Conservation (phyloP, 2,888 invertebrate species). For the Aspidapion aeneum region DNA sequence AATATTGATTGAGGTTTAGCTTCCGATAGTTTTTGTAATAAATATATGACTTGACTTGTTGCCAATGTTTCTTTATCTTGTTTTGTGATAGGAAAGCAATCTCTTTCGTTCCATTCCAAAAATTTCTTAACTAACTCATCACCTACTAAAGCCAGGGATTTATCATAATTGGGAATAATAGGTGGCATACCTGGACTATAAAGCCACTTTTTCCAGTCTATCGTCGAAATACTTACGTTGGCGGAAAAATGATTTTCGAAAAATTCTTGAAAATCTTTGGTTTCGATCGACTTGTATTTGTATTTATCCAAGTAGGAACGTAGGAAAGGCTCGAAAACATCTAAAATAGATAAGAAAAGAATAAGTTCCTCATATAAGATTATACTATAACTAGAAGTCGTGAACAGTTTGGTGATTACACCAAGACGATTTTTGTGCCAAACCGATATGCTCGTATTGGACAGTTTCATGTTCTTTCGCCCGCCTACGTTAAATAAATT, state of each 20-base stretch:
- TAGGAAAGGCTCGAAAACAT: conserved; percentile 79
- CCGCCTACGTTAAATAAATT: too few relatives aligned
- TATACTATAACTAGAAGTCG: too few relatives aligned
- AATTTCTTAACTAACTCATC: conserved; percentile 52
- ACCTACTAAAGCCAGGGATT: conserved; percentile 60
- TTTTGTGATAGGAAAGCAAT: conserved; percentile 50
- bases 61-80: conserved; percentile 57
- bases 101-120: conserved; percentile 49
- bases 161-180: conserved; percentile 75
- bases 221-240: conserved; percentile 52
- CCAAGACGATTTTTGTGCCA: too few relatives aligned
- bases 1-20: conserved; percentile 50
- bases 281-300: conserved; percentile 78
- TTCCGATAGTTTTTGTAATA: conserved; percentile 65
- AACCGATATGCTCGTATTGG: too few relatives aligned
- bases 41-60: conserved; percentile 61
- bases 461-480: too few relatives aligned
- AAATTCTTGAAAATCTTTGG: conserved; percentile 72
- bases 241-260: conserved; percentile 69
- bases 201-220: conserved; percentile 88
- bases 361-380: neutral
- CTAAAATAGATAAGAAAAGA: conserved; percentile 43
- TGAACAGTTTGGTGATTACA: too few relatives aligned
- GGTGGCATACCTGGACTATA: conserved; percentile 84
- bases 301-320: conserved; percentile 75